phyloP scores from a whole-genome alignment of 1,140 invertebrate species.

The Zaprionus tsacasi region DNA sequence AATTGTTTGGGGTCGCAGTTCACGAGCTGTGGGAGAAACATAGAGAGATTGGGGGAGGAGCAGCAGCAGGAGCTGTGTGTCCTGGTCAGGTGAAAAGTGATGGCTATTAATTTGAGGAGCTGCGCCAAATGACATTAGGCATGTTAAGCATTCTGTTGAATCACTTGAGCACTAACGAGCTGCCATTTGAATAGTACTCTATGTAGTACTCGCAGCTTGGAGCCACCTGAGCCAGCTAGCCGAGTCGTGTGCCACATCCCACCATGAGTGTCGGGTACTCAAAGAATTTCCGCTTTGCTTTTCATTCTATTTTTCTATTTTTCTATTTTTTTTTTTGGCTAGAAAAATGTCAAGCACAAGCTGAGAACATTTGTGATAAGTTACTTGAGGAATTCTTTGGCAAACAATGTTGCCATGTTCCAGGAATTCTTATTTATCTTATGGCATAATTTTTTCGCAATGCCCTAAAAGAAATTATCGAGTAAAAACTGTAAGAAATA shows the following conservation, averaged over 20 bases:
- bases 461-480: neutral
- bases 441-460: neutral
- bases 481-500: neutral
- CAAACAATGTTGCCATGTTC: neutral
- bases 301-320: too few species aligned
- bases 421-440: neutral
- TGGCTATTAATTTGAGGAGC: conserved; percentile 77
- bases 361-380: conserved; percentile 26
- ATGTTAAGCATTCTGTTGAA: conserved; percentile 80
- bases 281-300: conserved; percentile 22
- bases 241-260: neutral
- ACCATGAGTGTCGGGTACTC: conserved; percentile 31
- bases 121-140: conserved; percentile 79
- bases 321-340: neutral
- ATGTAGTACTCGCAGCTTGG: conserved; percentile 29
- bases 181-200: conserved; percentile 74
- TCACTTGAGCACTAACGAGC: conserved; percentile 78
- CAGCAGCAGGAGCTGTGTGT: conserved; percentile 1
- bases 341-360: conserved; percentile 29
- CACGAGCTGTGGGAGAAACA: neutral
- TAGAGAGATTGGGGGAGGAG: neutral
- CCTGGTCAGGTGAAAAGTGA: conserved; percentile 79
- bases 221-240: conserved; percentile 19
- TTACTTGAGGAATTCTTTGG: conserved; percentile 28
- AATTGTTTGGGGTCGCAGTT: conserved; percentile 27